These are phyloP conservation scores for Athene noctua DNA, from an alignment of 2,113 vertebrate species.

Conservation along the genomic window DNA sequence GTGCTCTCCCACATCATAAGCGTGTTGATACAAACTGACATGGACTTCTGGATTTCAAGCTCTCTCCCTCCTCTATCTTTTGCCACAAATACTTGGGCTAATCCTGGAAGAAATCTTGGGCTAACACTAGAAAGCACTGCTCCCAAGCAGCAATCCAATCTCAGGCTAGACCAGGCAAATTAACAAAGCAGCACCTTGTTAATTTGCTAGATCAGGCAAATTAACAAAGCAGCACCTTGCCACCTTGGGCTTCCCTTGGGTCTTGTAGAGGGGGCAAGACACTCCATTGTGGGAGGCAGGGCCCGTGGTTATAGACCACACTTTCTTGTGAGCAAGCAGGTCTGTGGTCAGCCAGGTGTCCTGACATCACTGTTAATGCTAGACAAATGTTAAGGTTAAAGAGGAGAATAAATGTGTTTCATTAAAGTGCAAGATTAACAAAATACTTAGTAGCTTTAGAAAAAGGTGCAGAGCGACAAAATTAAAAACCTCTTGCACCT, in stretches of 20 bases:
- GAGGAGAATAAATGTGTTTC: background rate
- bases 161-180: background rate
- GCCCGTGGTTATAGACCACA: background rate
- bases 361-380: background rate
- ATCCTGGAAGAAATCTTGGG: background rate
- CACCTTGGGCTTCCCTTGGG: background rate
- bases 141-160: background rate
- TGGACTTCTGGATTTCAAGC: background rate
- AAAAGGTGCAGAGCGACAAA: background rate
- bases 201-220: background rate
- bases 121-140: background rate
- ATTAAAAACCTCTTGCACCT: background rate
- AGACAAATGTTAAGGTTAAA: background rate
- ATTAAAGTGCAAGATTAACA: background rate
- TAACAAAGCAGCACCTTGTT: background rate
- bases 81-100: background rate
- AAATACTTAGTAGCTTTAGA: background rate
- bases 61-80: background rate
- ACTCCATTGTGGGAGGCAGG: background rate
- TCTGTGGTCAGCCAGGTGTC: background rate
- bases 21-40: background rate
- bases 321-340: background rate
- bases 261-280: accelerated
- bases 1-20: background rate
- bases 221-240: background rate